Base-by-base conservation (phyloP, 2,113 vertebrate species). In the Blennius ocellaris region DNA sequence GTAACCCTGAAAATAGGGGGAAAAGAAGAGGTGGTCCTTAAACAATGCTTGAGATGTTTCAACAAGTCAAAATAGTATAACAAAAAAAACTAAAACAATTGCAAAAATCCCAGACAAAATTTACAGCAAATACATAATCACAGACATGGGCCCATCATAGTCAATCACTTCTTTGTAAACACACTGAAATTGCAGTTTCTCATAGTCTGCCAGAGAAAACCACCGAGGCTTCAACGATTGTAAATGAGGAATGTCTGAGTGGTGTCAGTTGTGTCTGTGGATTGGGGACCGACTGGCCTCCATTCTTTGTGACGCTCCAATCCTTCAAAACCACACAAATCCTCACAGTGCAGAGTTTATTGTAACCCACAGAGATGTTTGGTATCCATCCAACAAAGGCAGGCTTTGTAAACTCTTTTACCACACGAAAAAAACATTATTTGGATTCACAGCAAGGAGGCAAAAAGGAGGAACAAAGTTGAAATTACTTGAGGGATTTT, bases 1-100 rank as follows among this genome's bases (percentile, higher is more conserved):
- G 97, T 66, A 99, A 94, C 9, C 97, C 97, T 98, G 57, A 11
- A 37, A 44, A 7, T 6, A 63, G 49, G 67, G 0, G 8, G 10
- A 38, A 4, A 7, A 39, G 10, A 17, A 8, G 9, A 30, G 2
- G 21, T 30, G 21, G 21, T 30, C 2, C 21, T 30, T 30, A 30
- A n/a, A n/a, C 14, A 47, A 37, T 14, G 6, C 6, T 53, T 40
- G 1, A 9, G 53, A 56, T 37, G 37, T 58, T 11, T 17, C 11
- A 38, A 5, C 55, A 58, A 38, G 10, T 48, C 45, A 41, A 49
- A 41, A 50, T 10, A 7, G 15, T 11, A 44, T 15, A 21, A n/a
- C 62, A 30, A 47, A 7, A n/a, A 21, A 11, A 51, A n/a, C n/a
- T 66, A 44, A 4, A 70, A 50, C 17, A 5, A 45, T 30, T 15